These are phyloP conservation scores for Oscheius sp. DNA, from an alignment of 2,888 invertebrate genomes.

Conservation along the genomic window DNA sequence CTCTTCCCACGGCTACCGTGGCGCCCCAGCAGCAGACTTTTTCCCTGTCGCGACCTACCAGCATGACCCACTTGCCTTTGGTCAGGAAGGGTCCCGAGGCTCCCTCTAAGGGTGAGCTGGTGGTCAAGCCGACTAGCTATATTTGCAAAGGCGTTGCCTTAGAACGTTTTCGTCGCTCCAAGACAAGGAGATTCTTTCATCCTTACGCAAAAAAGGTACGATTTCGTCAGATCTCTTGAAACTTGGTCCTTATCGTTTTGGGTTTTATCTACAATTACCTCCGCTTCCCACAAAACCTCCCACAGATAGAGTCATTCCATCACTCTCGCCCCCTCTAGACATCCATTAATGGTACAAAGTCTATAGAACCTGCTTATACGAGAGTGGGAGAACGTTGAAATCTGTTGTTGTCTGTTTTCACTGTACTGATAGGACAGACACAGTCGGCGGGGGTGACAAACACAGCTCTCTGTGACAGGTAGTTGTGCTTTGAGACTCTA, in stretches of 20 bases:
- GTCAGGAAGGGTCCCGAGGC: constrained; percentile 15
- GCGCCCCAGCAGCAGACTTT: constrained; percentile 1
- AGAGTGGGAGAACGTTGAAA: no score
- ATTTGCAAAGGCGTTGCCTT: constrained; percentile 44
- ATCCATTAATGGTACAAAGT: constrained; percentile 12
- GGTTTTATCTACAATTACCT: constrained; percentile 14
- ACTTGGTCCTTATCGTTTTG: not conserved
- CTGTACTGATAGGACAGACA: no score
- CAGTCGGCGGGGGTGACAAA: no score
- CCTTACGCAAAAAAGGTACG: constrained; percentile 50
- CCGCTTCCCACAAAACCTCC: constrained; percentile 18
- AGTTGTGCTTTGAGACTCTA: no score
- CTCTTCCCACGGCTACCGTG: constrained; percentile 33
- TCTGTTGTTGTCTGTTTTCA: no score
- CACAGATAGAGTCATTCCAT: not conserved
- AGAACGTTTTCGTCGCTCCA: constrained; percentile 49
- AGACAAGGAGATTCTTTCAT: constrained; percentile 58
- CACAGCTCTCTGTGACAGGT: no score
- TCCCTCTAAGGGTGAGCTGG: constrained; percentile 47
- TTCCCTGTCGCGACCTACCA: constrained; percentile 21
- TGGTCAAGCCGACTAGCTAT: constrained; percentile 45
- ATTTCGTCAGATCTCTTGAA: not conserved
- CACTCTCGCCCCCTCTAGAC: not conserved
- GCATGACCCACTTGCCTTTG: constrained; percentile 32
- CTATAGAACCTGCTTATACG: constrained; percentile 13